Evolutionary conservation across 2,888 invertebrate genomes (phyloP).

Genomic region (Encarsia formosa): DNA sequence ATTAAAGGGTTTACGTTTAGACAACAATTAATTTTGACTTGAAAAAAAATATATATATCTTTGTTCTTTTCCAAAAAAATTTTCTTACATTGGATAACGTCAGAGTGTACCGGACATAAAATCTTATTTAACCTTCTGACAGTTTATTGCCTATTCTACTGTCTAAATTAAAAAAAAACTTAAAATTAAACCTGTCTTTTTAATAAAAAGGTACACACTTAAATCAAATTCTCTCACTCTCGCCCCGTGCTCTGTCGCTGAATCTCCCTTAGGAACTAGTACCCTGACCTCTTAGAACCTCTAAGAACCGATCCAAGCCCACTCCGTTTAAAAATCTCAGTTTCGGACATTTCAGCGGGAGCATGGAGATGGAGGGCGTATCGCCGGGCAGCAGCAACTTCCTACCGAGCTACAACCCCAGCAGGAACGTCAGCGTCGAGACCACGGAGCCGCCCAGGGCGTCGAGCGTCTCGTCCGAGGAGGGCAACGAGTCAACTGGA

Average conservation of each 20-base stretch:
- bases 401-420: constrained; percentile 45
- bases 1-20: too few species aligned
- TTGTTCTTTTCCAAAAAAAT: too few species aligned
- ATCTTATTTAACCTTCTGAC: too few species aligned
- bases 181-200: too few species aligned
- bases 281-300: neutral
- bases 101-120: too few species aligned
- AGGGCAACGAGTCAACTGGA: constrained; percentile 41
- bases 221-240: neutral
- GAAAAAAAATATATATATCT: too few species aligned
- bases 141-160: too few species aligned
- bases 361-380: constrained; percentile 49
- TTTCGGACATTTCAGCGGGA: constrained; percentile 38
- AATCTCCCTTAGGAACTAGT: constrained; percentile 9
- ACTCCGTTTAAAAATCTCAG: constrained; percentile 7
- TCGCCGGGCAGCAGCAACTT: constrained; percentile 48
- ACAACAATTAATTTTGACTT: too few species aligned
- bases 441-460: constrained; percentile 50
- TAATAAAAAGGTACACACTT: neutral
- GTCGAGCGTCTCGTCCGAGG: constrained; percentile 51
- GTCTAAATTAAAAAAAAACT: too few species aligned
- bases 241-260: neutral
- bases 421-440: constrained; percentile 51
- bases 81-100: too few species aligned
- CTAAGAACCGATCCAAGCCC: neutral